Evolutionary conservation across 2,888 invertebrate species (phyloP), one percentile per base, ranked within the genome.

Genomic region (Toxonevra muliebris): DNA sequence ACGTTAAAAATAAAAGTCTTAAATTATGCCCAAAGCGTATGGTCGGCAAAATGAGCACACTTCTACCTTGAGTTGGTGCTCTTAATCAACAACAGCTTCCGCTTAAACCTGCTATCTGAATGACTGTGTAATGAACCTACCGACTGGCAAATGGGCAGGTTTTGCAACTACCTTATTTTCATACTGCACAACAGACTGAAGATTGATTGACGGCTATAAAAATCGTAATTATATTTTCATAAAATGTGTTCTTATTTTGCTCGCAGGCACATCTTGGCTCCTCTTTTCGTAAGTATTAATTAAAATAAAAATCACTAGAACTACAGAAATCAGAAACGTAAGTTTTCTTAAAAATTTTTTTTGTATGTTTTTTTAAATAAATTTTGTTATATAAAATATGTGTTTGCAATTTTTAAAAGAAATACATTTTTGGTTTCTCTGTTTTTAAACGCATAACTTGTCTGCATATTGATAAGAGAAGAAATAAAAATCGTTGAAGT

Each of bases 91-190:
- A 61, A 59, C 67, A 70, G 66, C 70, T 70, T 70, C 70, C 70
- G 70, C 70, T 70, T 67, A 64, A 70, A 70, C 70, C 70, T 70
- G 70, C 67, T 67, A 65, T 70, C 65, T 57, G 67, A 68, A 67
- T 67, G 67, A 65, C 60, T 70, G 70, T 67, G 67, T 70, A 70
- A 70, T 70, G 67, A 70, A 30, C 42, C 70, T 70, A 69, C 61
- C 67, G 57, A 59, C 66, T 60, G 62, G 66, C 67, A 70, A 69
- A 72, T 72, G 70, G 67, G 72, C 70, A 71, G 71, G 69, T 70
- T 70, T 69, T 69, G 76, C 75, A 73, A 75, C 76, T 76, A 75
- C 75, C 75, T 75, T 75, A 76, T 75, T 75, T 75, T 76, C 76
- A 76, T 75, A 76, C 75, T 74, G 75, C 76, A 76, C 75, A 74